Percentiles rank a stretch among this genome's conserved stretches.
Evolutionary conservation across 2,888 invertebrate genomes (phyloP).

Genomic region (Nomada hirtipes): DNA sequence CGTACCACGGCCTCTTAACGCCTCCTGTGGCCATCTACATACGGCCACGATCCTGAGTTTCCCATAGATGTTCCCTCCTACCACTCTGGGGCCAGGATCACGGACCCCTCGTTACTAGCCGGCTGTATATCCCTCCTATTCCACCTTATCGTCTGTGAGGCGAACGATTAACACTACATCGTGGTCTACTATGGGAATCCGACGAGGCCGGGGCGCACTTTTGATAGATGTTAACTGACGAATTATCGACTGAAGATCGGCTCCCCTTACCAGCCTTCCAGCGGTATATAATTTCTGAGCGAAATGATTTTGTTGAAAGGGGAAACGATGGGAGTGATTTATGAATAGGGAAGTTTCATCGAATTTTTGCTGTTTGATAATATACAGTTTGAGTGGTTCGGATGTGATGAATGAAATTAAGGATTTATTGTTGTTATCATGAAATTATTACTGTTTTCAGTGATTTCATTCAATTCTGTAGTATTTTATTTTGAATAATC

Average conservation of each 20-base stretch:
- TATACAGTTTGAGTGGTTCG: no score
- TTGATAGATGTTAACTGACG: slow-evolving; percentile 43
- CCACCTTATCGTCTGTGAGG: slow-evolving; percentile 64
- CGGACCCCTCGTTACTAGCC: slow-evolving; percentile 69
- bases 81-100: slow-evolving; percentile 60
- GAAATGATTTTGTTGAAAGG: background rate
- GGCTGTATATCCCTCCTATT: slow-evolving; percentile 67
- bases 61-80: slow-evolving; percentile 73
- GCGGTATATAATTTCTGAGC: background rate
- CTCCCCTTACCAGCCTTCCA: background rate
- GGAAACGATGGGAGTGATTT: background rate
- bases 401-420: no score
- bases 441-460: no score
- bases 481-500: no score
- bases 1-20: slow-evolving; percentile 73
- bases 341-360: background rate
- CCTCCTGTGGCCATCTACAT: slow-evolving; percentile 78
- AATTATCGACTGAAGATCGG: slow-evolving; percentile 16
- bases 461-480: no score
- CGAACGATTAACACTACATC: slow-evolving; percentile 64
- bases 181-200: slow-evolving; percentile 56
- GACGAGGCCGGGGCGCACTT: slow-evolving; percentile 28
- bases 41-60: slow-evolving; percentile 78
- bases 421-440: no score
- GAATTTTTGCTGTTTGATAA: background rate